These are phyloP conservation scores for Anguilla obscura DNA, from an alignment of 2,797 vertebrate species.

Conservation along the genomic window DNA sequence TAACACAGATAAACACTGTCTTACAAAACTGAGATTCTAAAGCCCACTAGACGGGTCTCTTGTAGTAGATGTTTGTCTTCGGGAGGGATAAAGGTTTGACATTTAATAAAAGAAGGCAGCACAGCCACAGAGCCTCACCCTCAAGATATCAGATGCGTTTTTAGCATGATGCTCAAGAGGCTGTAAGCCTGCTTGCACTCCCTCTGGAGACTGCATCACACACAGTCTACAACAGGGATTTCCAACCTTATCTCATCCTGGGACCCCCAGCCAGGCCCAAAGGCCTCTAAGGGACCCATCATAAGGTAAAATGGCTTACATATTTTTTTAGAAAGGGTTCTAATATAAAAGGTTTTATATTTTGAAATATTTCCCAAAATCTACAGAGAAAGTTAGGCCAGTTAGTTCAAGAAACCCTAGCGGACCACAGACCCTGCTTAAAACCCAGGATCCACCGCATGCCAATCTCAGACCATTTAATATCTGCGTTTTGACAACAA, in stretches of 20 bases:
- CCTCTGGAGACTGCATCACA: background rate
- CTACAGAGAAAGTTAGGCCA: background rate
- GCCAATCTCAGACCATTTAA: slow-evolving; percentile 35
- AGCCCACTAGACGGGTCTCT: background rate
- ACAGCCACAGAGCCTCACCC: background rate
- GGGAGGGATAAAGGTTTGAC: background rate
- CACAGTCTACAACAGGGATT: background rate
- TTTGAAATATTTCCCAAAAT: background rate
- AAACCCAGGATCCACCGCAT: background rate
- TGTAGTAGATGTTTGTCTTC: background rate
- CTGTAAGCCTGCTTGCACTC: background rate
- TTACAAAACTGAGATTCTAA: background rate
- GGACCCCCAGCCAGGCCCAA: background rate
- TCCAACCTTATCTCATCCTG: background rate
- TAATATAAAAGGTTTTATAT: background rate
- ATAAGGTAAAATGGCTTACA: background rate
- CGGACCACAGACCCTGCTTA: background rate
- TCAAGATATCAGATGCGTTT: background rate
- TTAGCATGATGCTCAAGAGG: background rate
- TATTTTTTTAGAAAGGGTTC: too few species aligned
- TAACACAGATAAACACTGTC: background rate
- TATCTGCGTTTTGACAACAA: background rate
- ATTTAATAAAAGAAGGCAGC: background rate
- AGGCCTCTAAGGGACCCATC: background rate
- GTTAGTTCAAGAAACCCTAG: too few species aligned